Percentiles rank a stretch among this genome's conserved stretches.
These are phyloP conservation scores for Cyphomyrus discorhynchus DNA, from an alignment of 2,113 vertebrate species.

Conservation along the genomic window DNA sequence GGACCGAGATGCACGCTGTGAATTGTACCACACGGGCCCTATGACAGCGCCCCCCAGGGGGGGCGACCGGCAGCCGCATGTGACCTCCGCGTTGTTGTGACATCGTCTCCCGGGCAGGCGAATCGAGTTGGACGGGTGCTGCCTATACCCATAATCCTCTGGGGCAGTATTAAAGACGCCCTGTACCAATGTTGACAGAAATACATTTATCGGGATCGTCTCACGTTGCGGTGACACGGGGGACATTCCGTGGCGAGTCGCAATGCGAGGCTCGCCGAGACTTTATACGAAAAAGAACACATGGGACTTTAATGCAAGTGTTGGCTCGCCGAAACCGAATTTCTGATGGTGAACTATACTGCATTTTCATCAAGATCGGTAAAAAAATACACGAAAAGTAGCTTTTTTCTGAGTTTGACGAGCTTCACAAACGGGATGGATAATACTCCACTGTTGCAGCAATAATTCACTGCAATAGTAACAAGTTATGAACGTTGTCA, in stretches of 20 bases:
- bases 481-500: not conserved
- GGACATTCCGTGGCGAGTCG: conserved; percentile 49
- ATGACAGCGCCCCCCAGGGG: not conserved
- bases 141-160: conserved; percentile 49
- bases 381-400: not conserved
- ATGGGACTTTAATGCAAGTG: conserved; percentile 20
- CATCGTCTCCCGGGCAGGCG: conserved; percentile 43
- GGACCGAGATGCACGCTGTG: not conserved
- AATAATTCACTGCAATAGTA: not conserved
- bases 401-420: not conserved
- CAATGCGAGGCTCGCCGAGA: conserved; percentile 38
- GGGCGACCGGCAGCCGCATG: conserved; percentile 15
- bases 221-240: conserved; percentile 58
- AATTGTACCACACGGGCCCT: not conserved
- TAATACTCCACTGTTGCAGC: not conserved
- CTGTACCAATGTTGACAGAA: conserved; percentile 62
- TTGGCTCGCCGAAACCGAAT: not conserved
- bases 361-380: not conserved
- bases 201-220: conserved; percentile 66
- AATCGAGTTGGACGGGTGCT: conserved; percentile 61
- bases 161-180: conserved; percentile 63
- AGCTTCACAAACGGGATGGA: not conserved
- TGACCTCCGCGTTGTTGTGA: conserved; percentile 51
- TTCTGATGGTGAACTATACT: not conserved
- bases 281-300: conserved; percentile 37